Percentiles rank a stretch among this genome's conserved stretches.
Evolutionary conservation across 2,113 vertebrate species (phyloP).

Genomic region (Ornithorhynchus anatinus): DNA sequence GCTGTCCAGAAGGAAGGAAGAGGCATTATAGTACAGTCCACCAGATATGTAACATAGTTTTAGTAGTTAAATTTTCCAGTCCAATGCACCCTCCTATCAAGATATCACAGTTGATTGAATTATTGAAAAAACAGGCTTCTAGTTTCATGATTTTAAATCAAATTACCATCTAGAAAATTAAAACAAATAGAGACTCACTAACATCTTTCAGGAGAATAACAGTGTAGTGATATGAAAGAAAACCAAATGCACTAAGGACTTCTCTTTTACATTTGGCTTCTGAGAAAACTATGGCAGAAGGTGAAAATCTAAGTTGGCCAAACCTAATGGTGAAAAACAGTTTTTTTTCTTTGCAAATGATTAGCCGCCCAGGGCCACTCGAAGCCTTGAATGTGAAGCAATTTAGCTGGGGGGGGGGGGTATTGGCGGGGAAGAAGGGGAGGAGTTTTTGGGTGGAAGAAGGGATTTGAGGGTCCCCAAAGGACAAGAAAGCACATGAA

Average conservation of each 20-base stretch:
- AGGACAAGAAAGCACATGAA: slow-evolving; percentile 39
- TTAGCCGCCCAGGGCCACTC: slow-evolving; percentile 14
- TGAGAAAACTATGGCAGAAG: slow-evolving; percentile 11
- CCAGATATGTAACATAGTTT: slow-evolving; percentile 30
- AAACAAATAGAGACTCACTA: slow-evolving; percentile 46
- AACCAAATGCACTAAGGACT: not conserved
- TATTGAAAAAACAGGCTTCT: slow-evolving; percentile 57
- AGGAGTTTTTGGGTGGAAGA: too few species aligned
- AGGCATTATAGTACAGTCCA: not conserved
- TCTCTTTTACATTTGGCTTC: slow-evolving; percentile 36
- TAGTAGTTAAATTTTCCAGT: slow-evolving; percentile 28
- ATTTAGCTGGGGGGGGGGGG: not conserved
- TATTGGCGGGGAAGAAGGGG: not conserved
- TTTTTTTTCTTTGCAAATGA: not conserved
- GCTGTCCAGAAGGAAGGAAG: not conserved
- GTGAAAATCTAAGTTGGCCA: not conserved
- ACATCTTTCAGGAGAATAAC: slow-evolving; percentile 9
- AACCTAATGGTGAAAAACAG: not conserved
- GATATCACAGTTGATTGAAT: slow-evolving; percentile 42
- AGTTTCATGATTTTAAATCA: slow-evolving; percentile 45
- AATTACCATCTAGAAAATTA: slow-evolving; percentile 47
- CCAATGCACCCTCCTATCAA: slow-evolving; percentile 14
- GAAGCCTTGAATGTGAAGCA: not conserved
- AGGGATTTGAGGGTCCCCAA: slow-evolving; percentile 8
- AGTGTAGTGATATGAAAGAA: not conserved